A percentile compares a stretch with the other conserved stretches of the same genome.
phyloP scores from a whole-genome alignment of 2,797 vertebrate genomes.

The Myripristis murdjan region DNA sequence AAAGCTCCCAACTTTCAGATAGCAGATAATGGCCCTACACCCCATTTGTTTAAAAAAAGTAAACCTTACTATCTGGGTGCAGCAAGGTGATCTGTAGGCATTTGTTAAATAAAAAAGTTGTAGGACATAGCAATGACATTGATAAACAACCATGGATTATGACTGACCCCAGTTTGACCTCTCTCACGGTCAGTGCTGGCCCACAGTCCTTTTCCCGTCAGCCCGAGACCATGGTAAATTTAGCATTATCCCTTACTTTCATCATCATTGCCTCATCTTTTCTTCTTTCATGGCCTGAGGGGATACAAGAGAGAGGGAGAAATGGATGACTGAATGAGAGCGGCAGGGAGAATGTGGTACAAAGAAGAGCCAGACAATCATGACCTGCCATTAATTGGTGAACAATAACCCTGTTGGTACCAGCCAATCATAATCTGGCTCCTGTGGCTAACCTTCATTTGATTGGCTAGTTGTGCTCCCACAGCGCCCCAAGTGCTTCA shows the following conservation, averaged over 20 bases:
- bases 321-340: slow-evolving; percentile 10
- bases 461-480: slow-evolving; percentile 74
- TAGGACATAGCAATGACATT: slow-evolving; percentile 1
- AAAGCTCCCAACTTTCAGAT: slow-evolving; percentile 3
- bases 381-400: slow-evolving; percentile 70
- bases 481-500: slow-evolving; percentile 61
- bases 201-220: slow-evolving; percentile 28
- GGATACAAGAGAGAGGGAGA: slow-evolving; percentile 22
- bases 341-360: slow-evolving; percentile 27
- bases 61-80: neutral
- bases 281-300: slow-evolving; percentile 11
- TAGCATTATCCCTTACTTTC: slow-evolving; percentile 32
- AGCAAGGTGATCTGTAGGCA: slow-evolving; percentile 1
- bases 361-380: slow-evolving; percentile 46
- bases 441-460: slow-evolving; percentile 58
- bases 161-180: slow-evolving; percentile 32
- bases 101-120: slow-evolving; percentile 24
- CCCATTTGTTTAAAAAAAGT: neutral
- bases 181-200: slow-evolving; percentile 24
- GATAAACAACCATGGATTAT: slow-evolving; percentile 30
- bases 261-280: slow-evolving; percentile 36
- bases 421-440: slow-evolving; percentile 71
- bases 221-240: slow-evolving; percentile 6
- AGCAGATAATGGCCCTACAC: neutral
- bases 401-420: slow-evolving; percentile 71